Base-by-base conservation (phyloP, 2,113 vertebrate species). In the Hippocampus comes region DNA sequence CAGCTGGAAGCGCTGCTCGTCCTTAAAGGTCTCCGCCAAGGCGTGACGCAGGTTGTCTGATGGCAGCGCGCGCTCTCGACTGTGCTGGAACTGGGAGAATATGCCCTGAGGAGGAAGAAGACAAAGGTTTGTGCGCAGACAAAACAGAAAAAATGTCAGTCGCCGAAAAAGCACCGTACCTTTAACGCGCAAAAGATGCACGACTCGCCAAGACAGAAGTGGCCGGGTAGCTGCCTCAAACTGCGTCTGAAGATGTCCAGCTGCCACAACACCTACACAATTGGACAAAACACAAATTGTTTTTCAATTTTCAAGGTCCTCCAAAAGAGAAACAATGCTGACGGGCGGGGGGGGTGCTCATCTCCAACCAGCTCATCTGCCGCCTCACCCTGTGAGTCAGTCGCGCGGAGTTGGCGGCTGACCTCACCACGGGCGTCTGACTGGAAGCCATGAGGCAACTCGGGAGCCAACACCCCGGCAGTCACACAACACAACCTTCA, bases 131-230 rank as follows among this genome's bases (percentile, higher is more conserved):
- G 25, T 23, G 4, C 30, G 49, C 15, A 38, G 9, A 15, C 18
- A 53, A 34, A 30, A 30, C 66, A 51, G 5, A 17, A 15, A 53
- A 18, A n/a, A 4, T 15, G 20, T 14, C 6, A 0, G 48, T 17
- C 11, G 5, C 30, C 20, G 51, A 17, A 55, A 69, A n/a, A 25
- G 5, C 63, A 3, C 1, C 11, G 0, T 94, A 98, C 97, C 95
- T 99, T 99, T 84, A 99, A 89, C 68, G 95, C 97, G 90, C 97
- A 99, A 87, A 99, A 99, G 87, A 99, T 98, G 84, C 97, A 99
- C 0, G 96, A 94, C 9, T 97, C 96, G 77, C 96, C 96, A 56
- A 95, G 94, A 86, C 97, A 99, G 70, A 95, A 91, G 3, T 99
- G 97, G 51, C 95, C 96, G 20, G 95, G 94, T 41, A 99, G 91